phyloP scores from a whole-genome alignment of 30 jellyfish, hydroid and myxozoan species.

The Pseudorhiza aurosa region DNA sequence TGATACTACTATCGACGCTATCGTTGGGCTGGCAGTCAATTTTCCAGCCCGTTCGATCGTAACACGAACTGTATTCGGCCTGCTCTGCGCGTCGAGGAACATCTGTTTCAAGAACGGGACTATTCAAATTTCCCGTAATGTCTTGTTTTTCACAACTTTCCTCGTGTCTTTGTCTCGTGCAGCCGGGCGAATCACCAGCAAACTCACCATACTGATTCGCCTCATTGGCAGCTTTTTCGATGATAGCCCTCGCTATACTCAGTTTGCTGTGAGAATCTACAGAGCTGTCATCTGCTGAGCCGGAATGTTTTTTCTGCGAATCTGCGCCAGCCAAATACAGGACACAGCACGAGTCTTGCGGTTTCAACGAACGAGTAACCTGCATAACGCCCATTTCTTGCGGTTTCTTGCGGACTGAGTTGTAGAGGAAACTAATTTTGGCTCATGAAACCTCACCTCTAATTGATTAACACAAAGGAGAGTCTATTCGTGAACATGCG shows the following conservation, averaged over 20 bases:
- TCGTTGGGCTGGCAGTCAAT: background rate
- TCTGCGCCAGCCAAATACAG: constrained; percentile 43
- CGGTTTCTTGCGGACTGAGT: constrained; percentile 41
- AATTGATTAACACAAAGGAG: constrained; percentile 28
- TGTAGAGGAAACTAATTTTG: constrained; percentile 58
- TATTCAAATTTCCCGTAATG: background rate
- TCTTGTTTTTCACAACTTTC: background rate
- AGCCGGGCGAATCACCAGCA: background rate
- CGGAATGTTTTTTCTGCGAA: constrained; percentile 15
- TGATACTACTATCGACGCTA: background rate
- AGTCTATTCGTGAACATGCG: constrained; percentile 32
- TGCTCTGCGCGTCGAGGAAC: background rate
- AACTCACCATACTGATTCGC: background rate
- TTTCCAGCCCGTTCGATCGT: background rate
- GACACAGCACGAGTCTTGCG: constrained; percentile 51
- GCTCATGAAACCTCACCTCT: constrained; percentile 57
- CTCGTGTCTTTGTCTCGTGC: background rate
- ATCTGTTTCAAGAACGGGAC: constrained; percentile 2
- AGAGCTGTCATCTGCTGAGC: constrained; percentile 15
- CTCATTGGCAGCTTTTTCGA: background rate
- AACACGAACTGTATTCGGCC: background rate
- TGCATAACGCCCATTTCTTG: constrained; percentile 69
- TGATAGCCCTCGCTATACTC: background rate
- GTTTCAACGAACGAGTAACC: constrained; percentile 65
- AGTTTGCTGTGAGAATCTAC: background rate